phyloP scores from a whole-genome alignment of 2,797 vertebrate species.

The Galago senegalensis region DNA sequence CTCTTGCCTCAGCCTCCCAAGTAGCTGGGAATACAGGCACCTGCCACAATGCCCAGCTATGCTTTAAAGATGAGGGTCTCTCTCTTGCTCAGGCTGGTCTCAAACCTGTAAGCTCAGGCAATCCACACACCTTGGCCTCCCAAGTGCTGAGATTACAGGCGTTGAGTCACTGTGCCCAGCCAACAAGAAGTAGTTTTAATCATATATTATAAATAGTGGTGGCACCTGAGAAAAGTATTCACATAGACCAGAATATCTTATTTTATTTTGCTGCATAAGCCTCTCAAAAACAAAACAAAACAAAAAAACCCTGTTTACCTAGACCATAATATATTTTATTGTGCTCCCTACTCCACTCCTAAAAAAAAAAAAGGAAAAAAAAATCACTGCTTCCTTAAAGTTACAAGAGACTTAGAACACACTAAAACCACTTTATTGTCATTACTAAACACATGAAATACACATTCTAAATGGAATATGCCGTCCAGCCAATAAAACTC shows the following conservation, averaged over 20 bases:
- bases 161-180: too few species aligned
- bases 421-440: conserved; percentile 76
- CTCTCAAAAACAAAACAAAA: background rate
- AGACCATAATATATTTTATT: background rate
- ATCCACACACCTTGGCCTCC: too few species aligned
- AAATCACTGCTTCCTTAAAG: background rate
- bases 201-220: background rate
- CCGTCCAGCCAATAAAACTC: background rate
- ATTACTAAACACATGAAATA: conserved; percentile 47
- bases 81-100: too few species aligned
- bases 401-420: background rate
- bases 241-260: background rate
- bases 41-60: too few species aligned
- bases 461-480: background rate
- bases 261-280: background rate
- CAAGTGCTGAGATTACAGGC: too few species aligned
- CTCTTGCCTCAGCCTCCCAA: too few species aligned
- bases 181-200: conserved; percentile 41
- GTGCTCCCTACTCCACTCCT: background rate
- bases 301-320: background rate
- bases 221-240: background rate
- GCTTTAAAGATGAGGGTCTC: too few species aligned
- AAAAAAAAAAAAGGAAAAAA: background rate
- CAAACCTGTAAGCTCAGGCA: too few species aligned
- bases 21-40: too few species aligned